Evolutionary conservation across 2,797 vertebrate species (phyloP), one percentile per base, ranked within the genome.

Genomic region (Lepilemur septentrionalis): DNA sequence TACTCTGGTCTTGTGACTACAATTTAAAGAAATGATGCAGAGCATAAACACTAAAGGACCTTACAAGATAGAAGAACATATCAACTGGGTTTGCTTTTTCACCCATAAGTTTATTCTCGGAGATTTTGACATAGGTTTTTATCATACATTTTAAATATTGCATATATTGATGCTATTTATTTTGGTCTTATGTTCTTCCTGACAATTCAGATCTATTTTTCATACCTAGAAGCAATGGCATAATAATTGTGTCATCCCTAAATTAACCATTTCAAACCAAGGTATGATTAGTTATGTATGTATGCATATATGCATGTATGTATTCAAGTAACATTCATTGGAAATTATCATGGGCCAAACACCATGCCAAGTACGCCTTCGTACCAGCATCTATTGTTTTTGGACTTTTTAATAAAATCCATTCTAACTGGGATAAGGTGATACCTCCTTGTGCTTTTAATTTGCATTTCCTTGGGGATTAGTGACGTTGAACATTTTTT

Each of bases 141-240:
- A 57, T 17, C 11, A 23, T 28, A 41, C 55, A 41, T 57, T 80
- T 80, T 79, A 57, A 8, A 79, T 55, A 57, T 79, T 41, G 38
- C 23, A 38, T 61, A 22, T 48, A 10, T 67, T 87, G 35, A 59
- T 43, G 18, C 30, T 76, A 72, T 76, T 85, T 72, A 69, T 94
- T 89, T 84, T 46, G 55, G 22, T 41, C 9, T 92, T 70, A 15
- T 5, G 76, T 93, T 28, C 59, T 88, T 92, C 10, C 59, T 73
- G 55, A 93, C 20, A 93, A 48, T 93, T 41, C 12, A n/a, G 38
- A 59, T 85, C 43, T 72, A 23, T 88, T 88, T 96, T 81, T 93
- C 25, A 67, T 72, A 78, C 25, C 41, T 95, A 38, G 3, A 88
- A 48, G 28, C 69, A 55, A 76, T 63, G 41, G 41, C 5, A 48